Conservation (phyloP, 2,888 invertebrate genomes). For the Agelastica alni region DNA sequence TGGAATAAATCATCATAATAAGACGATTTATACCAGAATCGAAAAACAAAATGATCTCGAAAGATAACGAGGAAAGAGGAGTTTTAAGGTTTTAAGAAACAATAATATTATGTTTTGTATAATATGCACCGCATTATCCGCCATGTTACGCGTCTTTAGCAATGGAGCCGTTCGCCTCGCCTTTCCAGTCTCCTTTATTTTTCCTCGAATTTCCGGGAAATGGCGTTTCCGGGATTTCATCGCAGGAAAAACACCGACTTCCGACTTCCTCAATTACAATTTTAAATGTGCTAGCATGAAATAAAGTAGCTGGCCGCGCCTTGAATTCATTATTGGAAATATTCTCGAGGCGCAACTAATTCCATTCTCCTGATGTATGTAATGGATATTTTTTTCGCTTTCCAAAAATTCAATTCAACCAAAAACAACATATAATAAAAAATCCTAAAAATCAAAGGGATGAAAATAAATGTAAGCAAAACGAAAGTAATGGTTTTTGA, state of each 20-base stretch:
- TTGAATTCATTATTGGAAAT: too few species aligned
- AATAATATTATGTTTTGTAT: slow-evolving; percentile 58
- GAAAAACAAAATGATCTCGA: slow-evolving; percentile 29
- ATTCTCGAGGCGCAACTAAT: too few species aligned
- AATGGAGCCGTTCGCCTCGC: slow-evolving; percentile 47
- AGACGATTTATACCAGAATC: slow-evolving; percentile 22
- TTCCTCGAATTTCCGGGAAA: slow-evolving; percentile 16
- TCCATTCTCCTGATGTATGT: too few species aligned
- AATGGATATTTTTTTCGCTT: too few species aligned
- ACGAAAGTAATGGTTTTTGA: too few species aligned
- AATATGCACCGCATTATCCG: slow-evolving; percentile 56
- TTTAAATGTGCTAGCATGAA: slow-evolving; percentile 54
- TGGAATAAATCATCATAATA: slow-evolving; percentile 9
- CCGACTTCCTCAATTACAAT: slow-evolving; percentile 51
- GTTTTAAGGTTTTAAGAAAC: slow-evolving; percentile 57
- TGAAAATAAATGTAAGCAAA: too few species aligned
- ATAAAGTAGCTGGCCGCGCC: too few species aligned
- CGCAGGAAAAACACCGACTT: slow-evolving; percentile 40
- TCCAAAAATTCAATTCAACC: too few species aligned
- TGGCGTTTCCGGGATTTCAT: slow-evolving; percentile 41
- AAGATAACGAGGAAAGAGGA: slow-evolving; percentile 22
- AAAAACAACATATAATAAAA: too few species aligned
- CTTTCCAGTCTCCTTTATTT: slow-evolving; percentile 31
- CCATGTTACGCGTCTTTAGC: slow-evolving; percentile 48
- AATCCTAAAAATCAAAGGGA: too few species aligned